Base-by-base conservation (phyloP, 2,113 vertebrate genomes). In the Anhinga rufa region DNA sequence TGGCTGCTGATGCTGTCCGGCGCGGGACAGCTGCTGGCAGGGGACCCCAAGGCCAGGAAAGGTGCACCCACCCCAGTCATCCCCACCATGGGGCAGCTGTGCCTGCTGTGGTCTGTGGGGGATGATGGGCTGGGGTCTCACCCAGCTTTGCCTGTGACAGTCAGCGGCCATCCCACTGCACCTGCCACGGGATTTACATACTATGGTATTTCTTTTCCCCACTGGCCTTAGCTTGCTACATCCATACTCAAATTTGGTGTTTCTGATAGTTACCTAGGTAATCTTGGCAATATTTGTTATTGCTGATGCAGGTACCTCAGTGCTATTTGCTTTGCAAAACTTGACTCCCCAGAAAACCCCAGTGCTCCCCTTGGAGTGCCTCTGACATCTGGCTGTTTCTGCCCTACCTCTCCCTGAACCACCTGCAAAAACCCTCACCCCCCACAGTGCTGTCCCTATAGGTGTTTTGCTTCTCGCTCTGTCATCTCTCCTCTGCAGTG, bases 11-110 rank as follows among this genome's bases (percentile, higher is more conserved):
- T 66, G 22, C 13, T n/a, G 8, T 26, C 28, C 12, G 5, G 18
- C 21, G 28, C 0, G 1, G 48, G 18, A 32, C 25, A n/a, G n/a
- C n/a, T 0, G 0, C 12, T 44, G 36, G 16, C 48, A 14, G 12
- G 18, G 24, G 9, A 52, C 17, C 14, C 17, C 13, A 25, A 58
- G 38, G 9, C 51, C 20, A 17, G 49, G 31, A 26, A 55, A 51
- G 13, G 12, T 55, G 29, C 6, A 4, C 11, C 18, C 1, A 1
- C 8, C 28, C 8, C 7, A 4, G 10, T 10, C 0, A 0, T 55
- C n/a, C 42, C 57, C 2, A 6, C 44, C 1, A 0, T 25, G 34
- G 16, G 36, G 17, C 44, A 84, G 42, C 14, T 54, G 49, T 57
- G 36, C 14, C 48, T 62, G n/a, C 60, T 57, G 60, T 22, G 65